Percentiles rank a stretch among this genome's conserved stretches.
phyloP scores from a whole-genome alignment of 2,113 vertebrate species.

The Myiopsitta monachus region DNA sequence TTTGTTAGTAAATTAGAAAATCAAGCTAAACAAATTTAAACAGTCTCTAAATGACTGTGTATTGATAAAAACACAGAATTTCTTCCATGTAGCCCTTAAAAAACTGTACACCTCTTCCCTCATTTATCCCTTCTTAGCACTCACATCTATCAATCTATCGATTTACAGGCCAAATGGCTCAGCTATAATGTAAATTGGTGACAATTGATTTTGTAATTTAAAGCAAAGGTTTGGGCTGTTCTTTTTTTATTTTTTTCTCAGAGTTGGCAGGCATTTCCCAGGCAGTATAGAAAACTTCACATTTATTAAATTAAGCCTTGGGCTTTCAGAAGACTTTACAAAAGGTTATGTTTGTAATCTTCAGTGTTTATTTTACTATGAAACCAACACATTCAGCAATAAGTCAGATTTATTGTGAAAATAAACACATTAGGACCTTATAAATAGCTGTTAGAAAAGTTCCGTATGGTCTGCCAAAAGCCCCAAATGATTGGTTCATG shows the following conservation, averaged over 20 bases:
- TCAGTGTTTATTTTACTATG: conserved; percentile 70
- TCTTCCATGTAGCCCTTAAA: not conserved
- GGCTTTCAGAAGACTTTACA: conserved; percentile 45
- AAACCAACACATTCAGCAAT: conserved; percentile 71
- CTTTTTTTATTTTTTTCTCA: not conserved
- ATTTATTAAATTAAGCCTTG: conserved; percentile 62
- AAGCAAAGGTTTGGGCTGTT: not conserved
- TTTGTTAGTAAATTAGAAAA: not conserved
- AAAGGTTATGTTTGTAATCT: conserved; percentile 69
- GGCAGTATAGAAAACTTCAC: conserved; percentile 27
- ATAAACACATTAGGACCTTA: conserved; percentile 69
- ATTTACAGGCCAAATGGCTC: not conserved
- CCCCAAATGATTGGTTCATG: conserved; percentile 67
- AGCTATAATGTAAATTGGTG: not conserved
- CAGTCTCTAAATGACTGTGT: not conserved
- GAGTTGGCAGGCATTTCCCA: conserved; percentile 2
- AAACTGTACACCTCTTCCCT: not conserved
- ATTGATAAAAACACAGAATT: not conserved
- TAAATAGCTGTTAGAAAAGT: conserved; percentile 71
- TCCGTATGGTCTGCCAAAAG: conserved; percentile 69
- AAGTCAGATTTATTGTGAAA: conserved; percentile 72
- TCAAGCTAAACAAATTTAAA: not conserved
- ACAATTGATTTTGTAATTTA: conserved; percentile 11
- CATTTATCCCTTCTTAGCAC: not conserved
- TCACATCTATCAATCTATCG: not conserved